phyloP scores from a whole-genome alignment of 2,113 vertebrate species.

The Helogale parvula region DNA sequence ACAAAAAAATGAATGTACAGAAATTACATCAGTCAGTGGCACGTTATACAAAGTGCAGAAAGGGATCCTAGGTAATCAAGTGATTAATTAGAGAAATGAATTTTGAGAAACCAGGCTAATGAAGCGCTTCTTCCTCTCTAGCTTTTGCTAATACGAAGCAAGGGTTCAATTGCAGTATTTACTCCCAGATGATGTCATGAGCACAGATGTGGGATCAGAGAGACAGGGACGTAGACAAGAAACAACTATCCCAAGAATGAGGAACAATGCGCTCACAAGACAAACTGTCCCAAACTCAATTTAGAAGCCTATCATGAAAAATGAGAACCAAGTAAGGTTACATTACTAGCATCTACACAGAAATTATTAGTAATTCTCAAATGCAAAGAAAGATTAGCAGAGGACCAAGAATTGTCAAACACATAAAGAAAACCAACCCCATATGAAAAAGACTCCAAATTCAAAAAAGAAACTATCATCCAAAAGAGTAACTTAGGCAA shows the following conservation, averaged over 20 bases:
- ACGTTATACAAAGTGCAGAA: not conserved
- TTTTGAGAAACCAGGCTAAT: not conserved
- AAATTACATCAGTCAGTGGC: not conserved
- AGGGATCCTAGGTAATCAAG: not conserved
- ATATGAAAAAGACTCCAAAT: not conserved
- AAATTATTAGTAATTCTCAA: not conserved
- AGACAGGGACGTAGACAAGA: not conserved
- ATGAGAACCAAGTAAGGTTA: not conserved
- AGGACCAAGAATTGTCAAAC: not conserved
- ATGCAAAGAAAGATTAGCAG: not conserved
- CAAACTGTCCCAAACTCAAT: not conserved
- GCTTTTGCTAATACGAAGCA: not conserved
- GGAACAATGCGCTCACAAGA: not conserved
- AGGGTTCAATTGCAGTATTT: not conserved
- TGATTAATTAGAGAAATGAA: not conserved
- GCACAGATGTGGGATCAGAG: not conserved
- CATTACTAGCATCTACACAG: not conserved
- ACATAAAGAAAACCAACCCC: not conserved
- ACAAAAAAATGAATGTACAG: not conserved
- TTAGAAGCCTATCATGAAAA: not conserved
- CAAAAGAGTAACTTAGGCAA: not conserved
- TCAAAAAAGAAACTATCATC: not conserved
- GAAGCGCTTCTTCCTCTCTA: not conserved
- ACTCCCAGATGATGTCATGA: not conserved
- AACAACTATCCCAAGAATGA: not conserved